These are phyloP conservation scores for Callitettix versicolor DNA, from an alignment of 1,140 invertebrate genomes.

Conservation along the genomic window DNA sequence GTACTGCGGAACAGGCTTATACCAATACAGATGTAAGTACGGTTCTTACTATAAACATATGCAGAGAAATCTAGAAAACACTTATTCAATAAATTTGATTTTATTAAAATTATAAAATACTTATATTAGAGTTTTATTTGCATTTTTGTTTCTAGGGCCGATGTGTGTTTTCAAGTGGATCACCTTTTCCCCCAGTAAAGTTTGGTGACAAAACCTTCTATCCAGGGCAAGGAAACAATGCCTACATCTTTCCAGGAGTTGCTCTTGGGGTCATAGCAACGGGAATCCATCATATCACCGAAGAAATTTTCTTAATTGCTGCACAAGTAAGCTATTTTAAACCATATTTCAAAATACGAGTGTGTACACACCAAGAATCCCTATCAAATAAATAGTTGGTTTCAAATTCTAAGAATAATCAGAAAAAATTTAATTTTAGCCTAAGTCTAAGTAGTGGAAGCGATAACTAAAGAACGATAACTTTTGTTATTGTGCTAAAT, in stretches of 20 bases:
- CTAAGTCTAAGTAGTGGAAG: too few species aligned
- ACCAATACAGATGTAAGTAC: constrained; percentile 64
- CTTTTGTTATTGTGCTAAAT: too few species aligned
- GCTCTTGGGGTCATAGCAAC: constrained; percentile 81
- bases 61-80: too few species aligned
- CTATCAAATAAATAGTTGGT: too few species aligned
- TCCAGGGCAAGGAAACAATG: constrained; percentile 92
- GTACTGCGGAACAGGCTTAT: constrained; percentile 88
- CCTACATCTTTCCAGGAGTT: constrained; percentile 92
- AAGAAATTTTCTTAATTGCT: constrained; percentile 83
- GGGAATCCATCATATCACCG: constrained; percentile 77
- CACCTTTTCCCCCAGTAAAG: constrained; percentile 75
- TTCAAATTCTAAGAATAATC: too few species aligned
- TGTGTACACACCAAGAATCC: too few species aligned
- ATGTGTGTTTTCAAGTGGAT: constrained; percentile 84
- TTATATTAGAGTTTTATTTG: not conserved
- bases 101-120: too few species aligned
- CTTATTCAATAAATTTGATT: too few species aligned
- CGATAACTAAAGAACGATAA: too few species aligned
- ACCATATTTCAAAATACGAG: too few species aligned
- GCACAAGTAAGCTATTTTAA: constrained; percentile 44
- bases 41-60: too few species aligned
- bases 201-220: constrained; percentile 67
- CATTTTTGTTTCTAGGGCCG: constrained; percentile 59
- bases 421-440: too few species aligned